Percentiles rank a stretch among this genome's conserved stretches.
Evolutionary conservation across 1,140 invertebrate genomes (phyloP).

Genomic region (Drosophila suzukii): DNA sequence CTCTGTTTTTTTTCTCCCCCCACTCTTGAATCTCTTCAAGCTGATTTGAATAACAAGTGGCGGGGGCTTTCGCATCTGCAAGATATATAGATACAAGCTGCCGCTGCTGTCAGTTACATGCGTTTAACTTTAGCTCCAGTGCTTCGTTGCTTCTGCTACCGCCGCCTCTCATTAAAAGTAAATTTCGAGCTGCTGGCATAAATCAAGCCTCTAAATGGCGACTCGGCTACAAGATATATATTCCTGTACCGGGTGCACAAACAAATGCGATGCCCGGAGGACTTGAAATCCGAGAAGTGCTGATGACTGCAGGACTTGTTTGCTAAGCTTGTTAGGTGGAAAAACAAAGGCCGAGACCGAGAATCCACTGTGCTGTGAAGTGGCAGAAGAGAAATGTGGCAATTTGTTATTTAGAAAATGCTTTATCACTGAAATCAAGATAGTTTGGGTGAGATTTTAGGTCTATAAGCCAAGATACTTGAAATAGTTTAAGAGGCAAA

Average conservation of each 20-base stretch:
- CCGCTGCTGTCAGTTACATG: slow-evolving; percentile 63
- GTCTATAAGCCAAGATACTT: background rate
- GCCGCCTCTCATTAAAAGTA: slow-evolving; percentile 70
- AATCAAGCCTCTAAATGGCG: slow-evolving; percentile 57
- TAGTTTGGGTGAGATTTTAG: slow-evolving; percentile 9
- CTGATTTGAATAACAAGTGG: slow-evolving; percentile 64
- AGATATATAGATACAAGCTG: slow-evolving; percentile 52
- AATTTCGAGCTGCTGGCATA: slow-evolving; percentile 69
- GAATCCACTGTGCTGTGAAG: slow-evolving; percentile 10
- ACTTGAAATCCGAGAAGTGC: slow-evolving; percentile 45
- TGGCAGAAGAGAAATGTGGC: slow-evolving; percentile 32
- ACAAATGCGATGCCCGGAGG: slow-evolving; percentile 14
- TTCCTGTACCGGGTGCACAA: slow-evolving; percentile 17
- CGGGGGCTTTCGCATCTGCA: slow-evolving; percentile 49
- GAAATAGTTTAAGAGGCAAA: background rate
- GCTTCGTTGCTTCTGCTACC: background rate
- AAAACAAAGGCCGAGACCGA: slow-evolving; percentile 17
- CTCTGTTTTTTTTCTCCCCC: slow-evolving; percentile 3
- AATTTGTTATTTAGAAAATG: slow-evolving; percentile 32
- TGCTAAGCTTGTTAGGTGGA: slow-evolving; percentile 30
- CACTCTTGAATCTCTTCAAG: slow-evolving; percentile 35
- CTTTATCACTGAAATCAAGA: slow-evolving; percentile 6
- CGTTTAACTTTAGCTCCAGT: slow-evolving; percentile 56
- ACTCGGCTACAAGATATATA: slow-evolving; percentile 20
- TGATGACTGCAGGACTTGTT: slow-evolving; percentile 42